A percentile compares a stretch with the other conserved stretches of the same genome.
These are phyloP conservation scores for Hylia prasina DNA, from an alignment of 2,113 vertebrate species.

Conservation along the genomic window DNA sequence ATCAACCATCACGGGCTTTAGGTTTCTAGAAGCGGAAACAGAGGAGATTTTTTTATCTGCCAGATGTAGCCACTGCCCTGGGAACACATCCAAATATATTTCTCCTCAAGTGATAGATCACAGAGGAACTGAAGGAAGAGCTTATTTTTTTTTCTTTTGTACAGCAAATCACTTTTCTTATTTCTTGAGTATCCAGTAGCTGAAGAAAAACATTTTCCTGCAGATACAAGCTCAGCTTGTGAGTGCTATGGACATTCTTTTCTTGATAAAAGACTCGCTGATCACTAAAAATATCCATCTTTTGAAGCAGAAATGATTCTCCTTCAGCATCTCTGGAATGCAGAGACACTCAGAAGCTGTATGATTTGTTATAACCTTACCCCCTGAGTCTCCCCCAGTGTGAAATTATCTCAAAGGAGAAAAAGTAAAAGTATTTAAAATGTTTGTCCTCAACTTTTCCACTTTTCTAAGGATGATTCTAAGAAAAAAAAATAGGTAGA, in stretches of 20 bases:
- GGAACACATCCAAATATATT: neutral
- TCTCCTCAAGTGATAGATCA: neutral
- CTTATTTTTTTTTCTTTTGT: neutral
- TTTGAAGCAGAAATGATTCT: slow-evolving; percentile 16
- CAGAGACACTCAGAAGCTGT: neutral
- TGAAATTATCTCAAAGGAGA: neutral
- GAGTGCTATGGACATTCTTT: neutral
- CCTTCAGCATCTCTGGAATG: neutral
- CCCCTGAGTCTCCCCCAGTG: neutral
- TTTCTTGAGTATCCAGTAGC: neutral
- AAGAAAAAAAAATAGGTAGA: neutral
- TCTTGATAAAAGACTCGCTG: neutral
- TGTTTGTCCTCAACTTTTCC: neutral
- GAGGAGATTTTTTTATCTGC: neutral
- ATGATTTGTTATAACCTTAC: neutral
- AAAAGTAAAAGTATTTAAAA: neutral
- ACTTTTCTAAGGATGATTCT: neutral
- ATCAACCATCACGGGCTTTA: neutral
- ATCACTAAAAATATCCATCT: slow-evolving; percentile 20
- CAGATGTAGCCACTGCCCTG: neutral
- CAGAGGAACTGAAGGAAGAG: neutral
- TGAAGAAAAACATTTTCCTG: neutral
- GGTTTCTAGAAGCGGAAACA: neutral
- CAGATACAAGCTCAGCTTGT: neutral
- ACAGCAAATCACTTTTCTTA: neutral